These are phyloP conservation scores for Chaunax sp. DNA, from an alignment of 2,797 vertebrate genomes.

Conservation along the genomic window DNA sequence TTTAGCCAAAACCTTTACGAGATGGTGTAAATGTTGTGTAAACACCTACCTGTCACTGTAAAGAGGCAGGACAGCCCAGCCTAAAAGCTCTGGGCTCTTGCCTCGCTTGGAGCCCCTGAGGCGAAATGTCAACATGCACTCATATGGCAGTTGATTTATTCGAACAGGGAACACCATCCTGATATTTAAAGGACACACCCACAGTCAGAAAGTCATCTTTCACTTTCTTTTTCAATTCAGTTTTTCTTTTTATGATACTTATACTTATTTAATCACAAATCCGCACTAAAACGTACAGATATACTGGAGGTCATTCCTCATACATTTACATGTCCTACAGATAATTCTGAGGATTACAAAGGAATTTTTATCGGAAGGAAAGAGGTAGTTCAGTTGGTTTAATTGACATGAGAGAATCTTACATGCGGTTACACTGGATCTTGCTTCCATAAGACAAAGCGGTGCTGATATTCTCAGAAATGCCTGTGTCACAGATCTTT, in stretches of 20 bases:
- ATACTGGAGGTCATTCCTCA: too few relatives aligned
- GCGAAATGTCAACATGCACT: slow-evolving; percentile 77
- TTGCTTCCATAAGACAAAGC: slow-evolving; percentile 68
- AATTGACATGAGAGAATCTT: slow-evolving; percentile 20
- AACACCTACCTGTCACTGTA: slow-evolving; percentile 67
- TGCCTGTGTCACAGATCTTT: slow-evolving; percentile 63
- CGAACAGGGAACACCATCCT: slow-evolving; percentile 81
- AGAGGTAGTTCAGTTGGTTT: neutral
- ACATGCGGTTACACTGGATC: slow-evolving; percentile 81
- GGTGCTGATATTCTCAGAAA: slow-evolving; percentile 82
- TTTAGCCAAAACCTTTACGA: neutral
- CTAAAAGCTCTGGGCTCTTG: slow-evolving; percentile 64
- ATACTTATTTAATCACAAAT: too few relatives aligned
- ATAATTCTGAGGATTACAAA: neutral
- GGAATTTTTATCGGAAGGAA: neutral
- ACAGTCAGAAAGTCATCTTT: neutral
- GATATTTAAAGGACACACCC: slow-evolving; percentile 13
- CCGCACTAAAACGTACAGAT: neutral
- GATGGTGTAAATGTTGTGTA: neutral
- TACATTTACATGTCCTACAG: neutral
- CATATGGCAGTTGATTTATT: slow-evolving; percentile 75
- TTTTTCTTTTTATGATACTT: too few relatives aligned
- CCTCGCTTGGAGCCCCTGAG: slow-evolving; percentile 77
- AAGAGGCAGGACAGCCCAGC: slow-evolving; percentile 81
- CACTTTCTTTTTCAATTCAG: too few relatives aligned